Base-by-base conservation (phyloP, 2,113 vertebrate genomes). In the Connochaetes taurinus region DNA sequence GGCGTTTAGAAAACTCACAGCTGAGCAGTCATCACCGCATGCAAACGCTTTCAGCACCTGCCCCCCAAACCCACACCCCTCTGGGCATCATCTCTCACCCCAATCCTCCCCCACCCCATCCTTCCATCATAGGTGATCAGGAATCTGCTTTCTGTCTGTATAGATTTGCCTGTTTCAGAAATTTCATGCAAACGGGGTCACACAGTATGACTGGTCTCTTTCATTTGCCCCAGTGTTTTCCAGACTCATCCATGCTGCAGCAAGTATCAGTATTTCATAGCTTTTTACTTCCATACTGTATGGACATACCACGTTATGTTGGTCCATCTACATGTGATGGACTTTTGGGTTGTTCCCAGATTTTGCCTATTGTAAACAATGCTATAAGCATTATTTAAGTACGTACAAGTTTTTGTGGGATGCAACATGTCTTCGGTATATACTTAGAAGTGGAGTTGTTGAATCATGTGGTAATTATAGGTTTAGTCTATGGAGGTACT, bases 21-120 rank as follows among this genome's bases (percentile, higher is more conserved):
- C 13, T 80, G 62, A 6, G 17, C 3, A 29, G 52, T 92, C 27
- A 57, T 57, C 27, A 58, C 11, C n/a, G 50, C 29, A 53, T 15
- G 36, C 33, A 62, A 83, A 64, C 19, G 78, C 57, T 62, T 91
- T 67, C 12, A 78, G 80, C 25, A 57, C 13, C 83, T 19, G 40
- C 27, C 23, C 14, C 33, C 11, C 3, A 62, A 57, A n/a, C 15
- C 21, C 7, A 50, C 21, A 93, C 21, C 2, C 7, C 5, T 58
- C 40, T 64, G 29, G 7, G 15, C 7, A 43, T 64, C 10, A 5
- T 16, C n/a, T 23, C 5, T 55, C 45, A 21, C 52, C 21, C 15
- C 36, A 53, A 1, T 14, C 19, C 7, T 36, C 8, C 19, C 25
- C 25, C 0, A 2, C 13, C 3, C 13, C 15, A 23, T 6, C n/a